Conservation (phyloP, 2,888 invertebrate species). For the Cactoblastis cactorum region DNA sequence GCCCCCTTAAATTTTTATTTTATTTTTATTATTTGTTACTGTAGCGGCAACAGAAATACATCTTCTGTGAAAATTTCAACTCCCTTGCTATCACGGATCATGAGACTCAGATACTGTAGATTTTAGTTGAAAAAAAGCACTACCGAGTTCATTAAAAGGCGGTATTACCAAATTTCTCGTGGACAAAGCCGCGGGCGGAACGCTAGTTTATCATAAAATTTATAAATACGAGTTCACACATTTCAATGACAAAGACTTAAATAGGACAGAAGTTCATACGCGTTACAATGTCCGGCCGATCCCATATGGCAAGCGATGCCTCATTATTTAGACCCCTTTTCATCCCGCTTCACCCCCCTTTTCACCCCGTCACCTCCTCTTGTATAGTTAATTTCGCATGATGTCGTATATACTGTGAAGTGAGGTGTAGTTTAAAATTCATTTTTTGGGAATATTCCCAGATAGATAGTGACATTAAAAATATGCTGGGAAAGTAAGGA, state of each 20-base stretch:
- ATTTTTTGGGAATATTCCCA: background rate
- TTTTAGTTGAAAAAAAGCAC: too few species aligned
- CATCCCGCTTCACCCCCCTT: constrained; percentile 5
- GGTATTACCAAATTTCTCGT: too few species aligned
- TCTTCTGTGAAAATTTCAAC: too few species aligned
- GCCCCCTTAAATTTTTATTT: too few species aligned
- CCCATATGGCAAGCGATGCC: constrained; percentile 18
- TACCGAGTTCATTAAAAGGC: too few species aligned
- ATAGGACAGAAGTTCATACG: background rate
- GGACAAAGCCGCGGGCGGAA: too few species aligned
- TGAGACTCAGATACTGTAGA: too few species aligned
- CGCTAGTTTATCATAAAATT: background rate
- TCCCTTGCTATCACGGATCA: too few species aligned
- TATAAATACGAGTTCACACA: background rate
- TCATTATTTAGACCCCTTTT: constrained; percentile 16
- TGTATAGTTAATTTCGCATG: constrained; percentile 14
- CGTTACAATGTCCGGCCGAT: constrained; percentile 11
- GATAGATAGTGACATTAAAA: too few species aligned
- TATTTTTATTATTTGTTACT: too few species aligned
- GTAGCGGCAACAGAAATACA: too few species aligned
- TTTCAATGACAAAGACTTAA: background rate
- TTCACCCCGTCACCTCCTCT: background rate
- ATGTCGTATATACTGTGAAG: constrained; percentile 7
- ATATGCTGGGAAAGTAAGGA: background rate
- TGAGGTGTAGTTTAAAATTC: background rate